Percentiles rank a stretch among this genome's conserved stretches.
phyloP scores from a whole-genome alignment of 2,113 vertebrate species.

The Orthochromis indermauri region DNA sequence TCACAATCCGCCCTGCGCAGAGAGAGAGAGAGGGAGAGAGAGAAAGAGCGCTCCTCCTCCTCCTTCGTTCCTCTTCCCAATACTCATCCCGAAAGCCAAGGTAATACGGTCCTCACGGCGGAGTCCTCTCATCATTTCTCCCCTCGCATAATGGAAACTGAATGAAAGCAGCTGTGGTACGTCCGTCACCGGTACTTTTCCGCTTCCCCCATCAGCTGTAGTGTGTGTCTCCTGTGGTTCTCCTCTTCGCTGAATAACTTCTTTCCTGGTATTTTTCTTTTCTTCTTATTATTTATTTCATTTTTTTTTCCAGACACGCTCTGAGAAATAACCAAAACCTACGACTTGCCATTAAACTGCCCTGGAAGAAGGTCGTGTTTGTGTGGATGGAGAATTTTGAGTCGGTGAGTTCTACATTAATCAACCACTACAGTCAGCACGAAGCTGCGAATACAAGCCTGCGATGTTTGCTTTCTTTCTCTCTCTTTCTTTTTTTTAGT shows the following conservation, averaged over 20 bases:
- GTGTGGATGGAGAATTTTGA: slow-evolving; percentile 45
- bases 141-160: slow-evolving; percentile 42
- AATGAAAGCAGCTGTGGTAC: slow-evolving; percentile 22
- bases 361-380: slow-evolving; percentile 2
- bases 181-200: slow-evolving; percentile 21
- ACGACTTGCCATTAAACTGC: slow-evolving; percentile 16
- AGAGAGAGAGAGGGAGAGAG: slow-evolving; percentile 14
- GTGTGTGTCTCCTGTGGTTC: not conserved
- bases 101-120: slow-evolving; percentile 26
- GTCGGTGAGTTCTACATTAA: slow-evolving; percentile 42
- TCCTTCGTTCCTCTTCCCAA: not conserved
- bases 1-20: slow-evolving; percentile 1
- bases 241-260: slow-evolving; percentile 19
- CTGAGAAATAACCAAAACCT: slow-evolving; percentile 13
- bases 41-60: slow-evolving; percentile 31
- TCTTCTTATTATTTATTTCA: not conserved
- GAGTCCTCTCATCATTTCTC: slow-evolving; percentile 26
- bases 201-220: not conserved
- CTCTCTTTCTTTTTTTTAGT: not conserved
- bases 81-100: slow-evolving; percentile 42
- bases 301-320: not conserved
- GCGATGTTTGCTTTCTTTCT: not conserved
- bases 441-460: not conserved
- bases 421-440: not conserved
- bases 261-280: not conserved